Percentiles rank a stretch among this genome's conserved stretches.
Conservation (phyloP, 2,797 vertebrate species). For the Protosalanx chinensis region DNA sequence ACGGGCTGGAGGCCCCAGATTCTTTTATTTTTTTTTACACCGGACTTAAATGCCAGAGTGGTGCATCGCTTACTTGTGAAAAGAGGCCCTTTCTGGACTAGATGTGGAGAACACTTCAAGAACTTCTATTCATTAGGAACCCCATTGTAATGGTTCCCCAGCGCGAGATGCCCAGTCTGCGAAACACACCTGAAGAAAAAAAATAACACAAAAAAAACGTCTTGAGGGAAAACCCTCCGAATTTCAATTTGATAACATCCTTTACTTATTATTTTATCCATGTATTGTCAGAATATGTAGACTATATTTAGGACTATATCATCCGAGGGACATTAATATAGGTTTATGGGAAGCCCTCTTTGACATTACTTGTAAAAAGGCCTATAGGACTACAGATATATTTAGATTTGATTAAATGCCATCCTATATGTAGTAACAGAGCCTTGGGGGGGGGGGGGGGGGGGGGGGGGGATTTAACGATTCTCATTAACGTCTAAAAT, state of each 20-base stretch:
- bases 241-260: not conserved
- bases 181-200: not conserved
- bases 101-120: conserved; percentile 26
- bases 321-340: too few species aligned
- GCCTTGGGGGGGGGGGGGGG: too few species aligned
- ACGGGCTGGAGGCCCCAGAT: conserved; percentile 53
- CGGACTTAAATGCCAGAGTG: conserved; percentile 45
- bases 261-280: not conserved
- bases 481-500: too few species aligned
- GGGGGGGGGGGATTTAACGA: too few species aligned
- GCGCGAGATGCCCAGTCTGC: not conserved
- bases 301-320: too few species aligned
- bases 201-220: too few species aligned
- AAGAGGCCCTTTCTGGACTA: conserved; percentile 34
- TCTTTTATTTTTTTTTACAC: conserved; percentile 22
- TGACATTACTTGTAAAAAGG: too few species aligned
- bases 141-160: conserved; percentile 13
- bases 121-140: conserved; percentile 15
- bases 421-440: too few species aligned
- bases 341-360: too few species aligned
- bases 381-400: too few species aligned
- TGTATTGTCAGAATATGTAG: not conserved
- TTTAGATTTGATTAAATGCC: too few species aligned
- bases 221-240: too few species aligned
- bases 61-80: conserved; percentile 36